Conservation (phyloP, 2,888 invertebrate species). For the Metalampra italica region DNA sequence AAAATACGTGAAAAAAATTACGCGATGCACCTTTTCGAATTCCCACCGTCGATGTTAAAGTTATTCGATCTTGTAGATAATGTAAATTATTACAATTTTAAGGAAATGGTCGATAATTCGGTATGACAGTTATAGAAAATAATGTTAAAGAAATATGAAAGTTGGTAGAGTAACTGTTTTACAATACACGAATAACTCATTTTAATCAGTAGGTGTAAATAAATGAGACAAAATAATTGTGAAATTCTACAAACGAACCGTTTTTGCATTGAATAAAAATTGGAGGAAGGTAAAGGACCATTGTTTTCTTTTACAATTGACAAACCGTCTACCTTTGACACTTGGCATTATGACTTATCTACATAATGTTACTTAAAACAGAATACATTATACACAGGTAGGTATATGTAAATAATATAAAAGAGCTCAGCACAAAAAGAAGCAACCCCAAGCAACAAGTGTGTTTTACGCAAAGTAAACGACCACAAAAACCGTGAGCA, state of each 20-base stretch:
- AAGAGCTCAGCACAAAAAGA: background rate
- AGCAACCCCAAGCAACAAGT: constrained; percentile 71
- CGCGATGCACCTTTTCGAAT: constrained; percentile 62
- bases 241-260: background rate
- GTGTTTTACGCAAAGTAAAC: constrained; percentile 68
- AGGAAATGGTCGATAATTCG: too few species aligned
- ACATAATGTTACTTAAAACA: background rate
- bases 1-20: constrained; percentile 33
- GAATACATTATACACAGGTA: background rate
- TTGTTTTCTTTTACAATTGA: background rate
- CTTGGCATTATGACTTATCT: background rate
- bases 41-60: constrained; percentile 41
- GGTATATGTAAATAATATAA: background rate
- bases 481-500: constrained; percentile 66
- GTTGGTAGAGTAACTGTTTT: too few species aligned
- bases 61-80: constrained; percentile 3
- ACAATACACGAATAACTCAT: too few species aligned
- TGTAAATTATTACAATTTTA: too few species aligned
- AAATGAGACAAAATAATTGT: too few species aligned
- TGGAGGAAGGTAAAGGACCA: background rate
- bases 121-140: too few species aligned
- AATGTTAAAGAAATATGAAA: too few species aligned
- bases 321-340: background rate
- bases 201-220: too few species aligned
- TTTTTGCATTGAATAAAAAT: constrained; percentile 7